Evolutionary conservation across 2,888 invertebrate genomes (phyloP).

Genomic region (Ochropleura plecta): DNA sequence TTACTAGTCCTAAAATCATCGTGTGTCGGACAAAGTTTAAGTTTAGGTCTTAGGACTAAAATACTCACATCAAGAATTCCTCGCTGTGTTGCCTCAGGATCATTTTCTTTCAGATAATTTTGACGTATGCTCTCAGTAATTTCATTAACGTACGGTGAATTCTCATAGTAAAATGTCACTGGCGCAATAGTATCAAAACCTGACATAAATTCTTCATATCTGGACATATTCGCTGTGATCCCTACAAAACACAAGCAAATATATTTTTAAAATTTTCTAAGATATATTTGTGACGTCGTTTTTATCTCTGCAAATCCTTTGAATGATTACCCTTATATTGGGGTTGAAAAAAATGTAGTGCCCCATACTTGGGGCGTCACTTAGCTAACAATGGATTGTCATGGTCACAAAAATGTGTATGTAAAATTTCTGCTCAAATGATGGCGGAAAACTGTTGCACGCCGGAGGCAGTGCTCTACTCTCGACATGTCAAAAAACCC

Average conservation of each 20-base stretch:
- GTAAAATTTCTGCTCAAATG: background rate
- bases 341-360: background rate
- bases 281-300: background rate
- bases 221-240: conserved; percentile 83
- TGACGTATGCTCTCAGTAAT: conserved; percentile 89
- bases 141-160: conserved; percentile 84
- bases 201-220: conserved; percentile 88
- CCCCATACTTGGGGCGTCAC: background rate
- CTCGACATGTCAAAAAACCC: no score
- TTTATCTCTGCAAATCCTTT: background rate
- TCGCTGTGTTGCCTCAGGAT: conserved; percentile 83
- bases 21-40: background rate
- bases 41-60: background rate
- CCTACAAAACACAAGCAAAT: conserved; percentile 75
- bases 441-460: background rate
- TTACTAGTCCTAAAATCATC: background rate
- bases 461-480: no score
- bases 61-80: conserved; percentile 91
- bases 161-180: conserved; percentile 91
- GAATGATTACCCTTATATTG: background rate
- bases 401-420: background rate
- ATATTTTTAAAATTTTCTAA: no score
- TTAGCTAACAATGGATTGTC: background rate
- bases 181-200: conserved; percentile 91
- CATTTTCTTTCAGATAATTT: conserved; percentile 90